phyloP scores from a whole-genome alignment of 2,113 vertebrate species.

The Corapipo altera region DNA sequence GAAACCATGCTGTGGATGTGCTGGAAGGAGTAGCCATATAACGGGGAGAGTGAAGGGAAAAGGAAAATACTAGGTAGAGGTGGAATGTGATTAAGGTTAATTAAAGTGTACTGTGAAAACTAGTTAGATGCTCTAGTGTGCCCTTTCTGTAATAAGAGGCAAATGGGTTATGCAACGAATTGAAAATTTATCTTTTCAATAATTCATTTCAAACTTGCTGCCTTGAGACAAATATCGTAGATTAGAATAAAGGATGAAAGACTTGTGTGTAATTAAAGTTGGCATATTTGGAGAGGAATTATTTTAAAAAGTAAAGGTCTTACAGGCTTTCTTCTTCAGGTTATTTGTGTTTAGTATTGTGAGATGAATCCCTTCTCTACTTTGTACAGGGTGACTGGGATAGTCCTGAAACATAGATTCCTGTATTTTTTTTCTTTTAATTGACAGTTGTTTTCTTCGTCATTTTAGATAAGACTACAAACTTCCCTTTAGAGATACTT shows the following conservation, averaged over 20 bases:
- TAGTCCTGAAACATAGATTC: not conserved
- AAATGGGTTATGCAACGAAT: not conserved
- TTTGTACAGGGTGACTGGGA: not conserved
- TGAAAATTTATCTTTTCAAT: constrained; percentile 38
- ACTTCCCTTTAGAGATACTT: not conserved
- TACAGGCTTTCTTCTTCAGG: not conserved
- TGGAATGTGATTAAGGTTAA: constrained; percentile 41
- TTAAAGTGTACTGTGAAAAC: constrained; percentile 34
- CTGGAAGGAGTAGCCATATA: not conserved
- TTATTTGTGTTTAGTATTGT: not conserved
- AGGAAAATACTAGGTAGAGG: not conserved
- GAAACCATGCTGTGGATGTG: not conserved
- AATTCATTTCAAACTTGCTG: constrained; percentile 37
- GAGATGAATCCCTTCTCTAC: not conserved
- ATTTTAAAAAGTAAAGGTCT: not conserved
- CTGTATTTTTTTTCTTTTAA: not conserved
- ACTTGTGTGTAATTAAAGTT: not conserved
- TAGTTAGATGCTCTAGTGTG: not conserved
- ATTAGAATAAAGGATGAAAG: not conserved
- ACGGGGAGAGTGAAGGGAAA: not conserved
- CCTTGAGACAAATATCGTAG: constrained; percentile 31
- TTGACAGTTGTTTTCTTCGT: not conserved
- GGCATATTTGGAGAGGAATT: not conserved
- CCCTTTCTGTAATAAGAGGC: constrained; percentile 6
- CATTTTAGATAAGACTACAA: not conserved